Percentiles rank a stretch among this genome's conserved stretches.
Evolutionary conservation across 1,140 invertebrate species (phyloP).

Genomic region (Leptonema lineaticorne): DNA sequence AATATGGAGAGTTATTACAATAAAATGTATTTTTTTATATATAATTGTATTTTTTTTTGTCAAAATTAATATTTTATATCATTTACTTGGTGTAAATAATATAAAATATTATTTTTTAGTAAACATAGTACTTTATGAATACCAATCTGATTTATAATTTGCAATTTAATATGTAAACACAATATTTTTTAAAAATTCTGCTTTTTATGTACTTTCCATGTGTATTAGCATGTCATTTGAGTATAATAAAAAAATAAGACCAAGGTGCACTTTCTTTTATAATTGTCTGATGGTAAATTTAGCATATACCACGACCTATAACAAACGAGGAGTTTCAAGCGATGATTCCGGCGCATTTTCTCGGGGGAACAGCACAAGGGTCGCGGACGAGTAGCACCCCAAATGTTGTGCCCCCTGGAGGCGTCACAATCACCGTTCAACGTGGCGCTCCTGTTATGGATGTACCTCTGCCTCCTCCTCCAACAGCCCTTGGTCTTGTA

Average conservation of each 20-base stretch:
- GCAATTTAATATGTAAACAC: not conserved
- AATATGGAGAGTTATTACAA: too few relatives aligned
- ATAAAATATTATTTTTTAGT: too few relatives aligned
- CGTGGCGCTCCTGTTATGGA: slow-evolving; percentile 49
- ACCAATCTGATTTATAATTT: not conserved
- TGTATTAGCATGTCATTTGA: slow-evolving; percentile 6
- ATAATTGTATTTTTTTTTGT: not conserved
- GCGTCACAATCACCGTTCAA: slow-evolving; percentile 58
- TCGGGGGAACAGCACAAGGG: slow-evolving; percentile 52
- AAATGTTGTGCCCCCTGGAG: slow-evolving; percentile 41
- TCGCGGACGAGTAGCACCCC: slow-evolving; percentile 34
- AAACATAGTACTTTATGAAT: not conserved
- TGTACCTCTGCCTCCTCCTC: slow-evolving; percentile 76
- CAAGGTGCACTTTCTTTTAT: slow-evolving; percentile 11
- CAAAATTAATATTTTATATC: too few relatives aligned
- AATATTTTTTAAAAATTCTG: not conserved
- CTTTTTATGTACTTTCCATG: not conserved
- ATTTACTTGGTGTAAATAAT: too few relatives aligned
- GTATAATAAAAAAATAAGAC: slow-evolving; percentile 11
- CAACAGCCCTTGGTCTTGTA: slow-evolving; percentile 78
- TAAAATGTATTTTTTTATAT: too few relatives aligned
- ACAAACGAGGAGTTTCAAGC: slow-evolving; percentile 91
- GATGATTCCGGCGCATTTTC: slow-evolving; percentile 89
- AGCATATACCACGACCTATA: slow-evolving; percentile 74
- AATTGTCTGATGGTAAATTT: slow-evolving; percentile 35